phyloP scores from a whole-genome alignment of 2,888 invertebrate genomes.

The Cephus sareptanus region DNA sequence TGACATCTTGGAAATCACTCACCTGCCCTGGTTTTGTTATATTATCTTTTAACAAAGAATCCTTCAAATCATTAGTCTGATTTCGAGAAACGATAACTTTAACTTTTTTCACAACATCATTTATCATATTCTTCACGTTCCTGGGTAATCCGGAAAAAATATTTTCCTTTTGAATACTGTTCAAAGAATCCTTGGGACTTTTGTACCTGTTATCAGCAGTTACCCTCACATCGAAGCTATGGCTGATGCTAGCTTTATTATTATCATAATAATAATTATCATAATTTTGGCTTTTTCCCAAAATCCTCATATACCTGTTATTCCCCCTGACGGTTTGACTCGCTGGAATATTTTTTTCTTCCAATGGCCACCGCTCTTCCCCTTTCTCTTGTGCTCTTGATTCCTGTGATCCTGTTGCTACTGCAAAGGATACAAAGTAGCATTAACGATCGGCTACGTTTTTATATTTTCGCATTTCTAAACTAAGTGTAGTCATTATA shows the following conservation, averaged over 20 bases:
- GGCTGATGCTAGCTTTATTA: conserved; percentile 19
- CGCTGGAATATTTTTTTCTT: conserved; percentile 6
- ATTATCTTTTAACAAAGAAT: not conserved
- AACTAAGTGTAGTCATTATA: not conserved
- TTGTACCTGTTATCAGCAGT: not conserved
- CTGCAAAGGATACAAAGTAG: not conserved
- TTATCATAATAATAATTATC: conserved; percentile 36
- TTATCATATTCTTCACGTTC: not conserved
- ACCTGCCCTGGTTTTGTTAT: not conserved
- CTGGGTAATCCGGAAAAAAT: not conserved
- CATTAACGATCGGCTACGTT: not conserved
- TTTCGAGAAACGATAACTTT: not conserved
- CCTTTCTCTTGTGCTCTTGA: not conserved
- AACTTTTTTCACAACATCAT: not conserved
- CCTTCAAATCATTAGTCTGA: not conserved
- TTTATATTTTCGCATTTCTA: not conserved
- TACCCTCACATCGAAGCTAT: conserved; percentile 2
- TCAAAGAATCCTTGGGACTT: not conserved
- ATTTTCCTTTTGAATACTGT: not conserved
- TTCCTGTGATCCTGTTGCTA: not conserved
- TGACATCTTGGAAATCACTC: not conserved
- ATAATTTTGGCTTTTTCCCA: conserved; percentile 46
- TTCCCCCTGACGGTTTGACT: conserved; percentile 43
- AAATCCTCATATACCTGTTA: conserved; percentile 61
- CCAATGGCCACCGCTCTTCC: not conserved